A percentile compares a stretch with the other conserved stretches of the same genome.
Evolutionary conservation across 2,797 vertebrate species (phyloP).

Genomic region (Parauchenoglanis punctatus): DNA sequence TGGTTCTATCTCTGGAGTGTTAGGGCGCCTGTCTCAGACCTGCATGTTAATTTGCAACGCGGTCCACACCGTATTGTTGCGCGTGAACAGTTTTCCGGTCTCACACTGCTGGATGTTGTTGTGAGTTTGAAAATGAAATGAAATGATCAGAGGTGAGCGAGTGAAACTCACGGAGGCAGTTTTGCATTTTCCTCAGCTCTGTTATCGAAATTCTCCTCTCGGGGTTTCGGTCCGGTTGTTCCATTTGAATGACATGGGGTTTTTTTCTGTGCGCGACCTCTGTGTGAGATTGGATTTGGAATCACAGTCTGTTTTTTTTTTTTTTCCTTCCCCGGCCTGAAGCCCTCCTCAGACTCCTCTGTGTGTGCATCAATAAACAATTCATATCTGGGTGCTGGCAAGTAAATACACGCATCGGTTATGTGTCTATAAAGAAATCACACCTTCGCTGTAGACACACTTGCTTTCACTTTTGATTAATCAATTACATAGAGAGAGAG

Average conservation of each 20-base stretch:
- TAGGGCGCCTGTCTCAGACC: neutral
- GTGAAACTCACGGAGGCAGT: slow-evolving; percentile 10
- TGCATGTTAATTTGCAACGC: slow-evolving; percentile 3
- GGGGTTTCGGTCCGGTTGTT: slow-evolving; percentile 53
- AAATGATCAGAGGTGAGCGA: slow-evolving; percentile 24
- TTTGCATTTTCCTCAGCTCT: slow-evolving; percentile 21
- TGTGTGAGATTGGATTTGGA: slow-evolving; percentile 55
- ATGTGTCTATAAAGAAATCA: slow-evolving; percentile 45
- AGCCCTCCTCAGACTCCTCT: slow-evolving; percentile 24
- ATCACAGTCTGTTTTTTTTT: slow-evolving; percentile 51
- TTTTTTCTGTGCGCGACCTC: slow-evolving; percentile 18
- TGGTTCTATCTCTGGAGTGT: neutral
- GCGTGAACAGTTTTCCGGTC: neutral
- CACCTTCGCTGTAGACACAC: slow-evolving; percentile 45
- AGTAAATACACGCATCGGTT: slow-evolving; percentile 39
- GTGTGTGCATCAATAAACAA: slow-evolving; percentile 50
- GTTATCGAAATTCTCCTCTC: slow-evolving; percentile 42
- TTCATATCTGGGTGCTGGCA: slow-evolving; percentile 33
- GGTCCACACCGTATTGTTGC: too few relatives aligned
- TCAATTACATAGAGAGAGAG: slow-evolving; percentile 48
- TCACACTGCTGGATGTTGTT: slow-evolving; percentile 1
- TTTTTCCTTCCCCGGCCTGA: slow-evolving; percentile 16
- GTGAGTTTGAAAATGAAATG: slow-evolving; percentile 14
- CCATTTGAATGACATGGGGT: slow-evolving; percentile 53
- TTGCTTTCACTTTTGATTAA: slow-evolving; percentile 54